Evolutionary conservation across 2,113 vertebrate species (phyloP), one percentile per base, ranked within the genome.

Genomic region (Peromyscus polionotus): DNA sequence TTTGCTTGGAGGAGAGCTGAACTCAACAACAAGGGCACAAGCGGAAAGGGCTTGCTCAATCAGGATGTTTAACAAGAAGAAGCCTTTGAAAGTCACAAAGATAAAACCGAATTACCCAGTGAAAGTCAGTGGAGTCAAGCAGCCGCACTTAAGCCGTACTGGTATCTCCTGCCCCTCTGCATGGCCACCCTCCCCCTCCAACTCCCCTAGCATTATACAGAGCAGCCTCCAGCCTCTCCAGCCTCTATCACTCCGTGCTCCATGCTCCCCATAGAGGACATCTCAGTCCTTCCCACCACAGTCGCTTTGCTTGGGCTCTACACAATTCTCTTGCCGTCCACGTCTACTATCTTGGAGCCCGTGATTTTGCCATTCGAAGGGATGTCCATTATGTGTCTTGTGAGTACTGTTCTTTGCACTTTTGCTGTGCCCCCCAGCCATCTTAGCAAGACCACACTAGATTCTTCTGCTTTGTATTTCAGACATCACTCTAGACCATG

Each of bases 21-120:
- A n/a, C 14, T 68, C 70, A n/a, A 39, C 59, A 31, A 90, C 67
- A 31, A 36, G 75, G 85, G 16, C 17, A 2, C 24, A 81, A 45
- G 22, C 22, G 16, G 68, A 72, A 88, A 65, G 45, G 5, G 13
- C 20, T 22, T 75, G 17, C 67, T 89, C 59, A 95, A 10, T 59
- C 93, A 96, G 90, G 39, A n/a, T n/a, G 48, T 59, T 59, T 91
- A n/a, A 96, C 11, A 75, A 61, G 61, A 61, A 80, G 54, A 92
- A 88, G 7, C n/a, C 48, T 76, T 93, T 91, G 73, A 94, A 95
- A 93, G 86, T 24, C 73, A 48, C 5, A 7, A 76, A 28, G 65
- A 42, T 83, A 72, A 96, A 93, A 72, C 14, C 0, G 1, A 90
- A 24, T 72, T 77, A 68, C 11, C 33, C 83, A 45, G 28, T 57